Conservation (phyloP, 2,888 invertebrate species). For the Smittia aterrima region DNA sequence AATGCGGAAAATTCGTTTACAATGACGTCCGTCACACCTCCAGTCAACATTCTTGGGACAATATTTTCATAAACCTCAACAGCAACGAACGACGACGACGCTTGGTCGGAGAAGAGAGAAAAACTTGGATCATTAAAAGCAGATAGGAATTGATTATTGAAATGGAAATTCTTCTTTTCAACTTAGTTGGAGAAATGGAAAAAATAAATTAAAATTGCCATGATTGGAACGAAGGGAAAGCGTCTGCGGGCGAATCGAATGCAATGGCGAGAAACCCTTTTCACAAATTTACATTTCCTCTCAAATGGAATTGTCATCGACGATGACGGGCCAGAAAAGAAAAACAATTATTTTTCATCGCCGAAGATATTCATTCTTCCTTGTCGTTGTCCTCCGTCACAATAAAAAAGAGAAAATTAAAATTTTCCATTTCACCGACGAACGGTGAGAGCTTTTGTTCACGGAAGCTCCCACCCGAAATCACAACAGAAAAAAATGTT, state of each 20-base stretch:
- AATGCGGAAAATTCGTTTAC: neutral
- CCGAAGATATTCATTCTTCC: neutral
- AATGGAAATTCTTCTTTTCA: conserved; percentile 16
- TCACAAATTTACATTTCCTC: neutral
- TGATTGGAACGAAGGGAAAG: neutral
- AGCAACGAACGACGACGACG: neutral
- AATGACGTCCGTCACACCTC: neutral
- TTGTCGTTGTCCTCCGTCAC: neutral
- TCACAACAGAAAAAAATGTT: no score
- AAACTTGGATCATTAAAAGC: neutral
- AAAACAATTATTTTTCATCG: neutral
- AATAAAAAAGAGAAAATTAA: neutral
- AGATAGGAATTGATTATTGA: conserved; percentile 5
- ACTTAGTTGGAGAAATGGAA: neutral
- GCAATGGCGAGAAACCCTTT: neutral
- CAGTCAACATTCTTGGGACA: neutral
- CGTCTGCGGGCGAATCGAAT: neutral
- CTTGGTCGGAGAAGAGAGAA: neutral
- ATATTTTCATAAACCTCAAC: neutral
- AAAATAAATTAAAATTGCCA: neutral
- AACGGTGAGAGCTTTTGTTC: neutral
- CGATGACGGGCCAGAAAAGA: neutral
- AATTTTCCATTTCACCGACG: neutral
- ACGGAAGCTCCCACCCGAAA: no score
- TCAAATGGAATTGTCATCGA: neutral